phyloP scores from a whole-genome alignment of 2,113 vertebrate species.

The Muntiacus muntjak region DNA sequence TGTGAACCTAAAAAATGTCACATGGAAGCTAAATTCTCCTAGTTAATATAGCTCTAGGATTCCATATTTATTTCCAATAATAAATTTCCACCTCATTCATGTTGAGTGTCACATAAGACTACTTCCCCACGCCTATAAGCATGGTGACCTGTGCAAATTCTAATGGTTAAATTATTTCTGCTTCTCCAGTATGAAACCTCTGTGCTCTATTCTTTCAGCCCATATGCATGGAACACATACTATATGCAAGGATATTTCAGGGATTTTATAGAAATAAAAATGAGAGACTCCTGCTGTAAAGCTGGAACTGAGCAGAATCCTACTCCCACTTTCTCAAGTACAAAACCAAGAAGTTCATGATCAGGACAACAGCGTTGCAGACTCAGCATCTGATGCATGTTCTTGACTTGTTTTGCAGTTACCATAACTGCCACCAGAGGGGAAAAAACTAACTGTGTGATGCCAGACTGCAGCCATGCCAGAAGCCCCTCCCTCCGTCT shows the following conservation, averaged over 20 bases:
- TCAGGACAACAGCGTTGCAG: background rate
- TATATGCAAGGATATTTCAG: background rate
- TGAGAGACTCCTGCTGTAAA: background rate
- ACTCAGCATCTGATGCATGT: background rate
- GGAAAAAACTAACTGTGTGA: background rate
- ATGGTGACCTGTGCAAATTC: background rate
- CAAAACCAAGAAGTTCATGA: background rate
- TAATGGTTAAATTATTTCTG: background rate
- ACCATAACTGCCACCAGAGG: background rate
- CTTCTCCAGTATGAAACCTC: background rate
- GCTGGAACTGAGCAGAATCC: background rate
- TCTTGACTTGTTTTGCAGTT: background rate
- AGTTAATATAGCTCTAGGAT: background rate
- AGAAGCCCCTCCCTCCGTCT: no score
- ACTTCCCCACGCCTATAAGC: background rate
- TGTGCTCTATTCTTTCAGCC: background rate
- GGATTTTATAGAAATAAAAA: constrained; percentile 16
- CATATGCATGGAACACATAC: background rate
- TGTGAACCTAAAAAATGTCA: constrained; percentile 22
- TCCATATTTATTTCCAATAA: constrained; percentile 19
- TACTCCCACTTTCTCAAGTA: background rate
- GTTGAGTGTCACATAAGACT: background rate
- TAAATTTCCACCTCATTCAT: background rate
- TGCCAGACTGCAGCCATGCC: background rate
- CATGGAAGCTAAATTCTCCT: background rate